Percentiles rank a stretch among this genome's conserved stretches.
These are phyloP conservation scores for Drosophila meridiana DNA, from an alignment of 2,888 invertebrate species.

Conservation along the genomic window DNA sequence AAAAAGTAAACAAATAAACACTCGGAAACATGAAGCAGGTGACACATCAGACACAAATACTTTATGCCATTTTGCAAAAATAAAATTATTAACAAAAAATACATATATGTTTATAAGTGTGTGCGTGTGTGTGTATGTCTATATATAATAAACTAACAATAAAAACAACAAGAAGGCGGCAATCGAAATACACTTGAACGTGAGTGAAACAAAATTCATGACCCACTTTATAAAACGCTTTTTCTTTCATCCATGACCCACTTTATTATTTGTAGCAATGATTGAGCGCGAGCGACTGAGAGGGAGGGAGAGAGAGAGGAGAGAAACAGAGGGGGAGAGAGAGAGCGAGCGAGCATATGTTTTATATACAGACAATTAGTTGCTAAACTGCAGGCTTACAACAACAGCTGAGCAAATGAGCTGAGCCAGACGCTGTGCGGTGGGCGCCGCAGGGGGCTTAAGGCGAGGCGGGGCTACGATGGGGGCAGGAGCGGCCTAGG, in stretches of 20 bases:
- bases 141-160: constrained; percentile 33
- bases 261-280: constrained; percentile 81
- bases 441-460: constrained; percentile 11
- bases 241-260: constrained; percentile 85
- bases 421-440: constrained; percentile 24
- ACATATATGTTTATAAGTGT: constrained; percentile 24
- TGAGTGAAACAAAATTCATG: constrained; percentile 85
- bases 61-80: constrained; percentile 53
- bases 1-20: constrained; percentile 17
- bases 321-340: constrained; percentile 6
- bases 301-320: constrained; percentile 17
- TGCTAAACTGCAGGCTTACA: constrained; percentile 74
- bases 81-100: constrained; percentile 23
- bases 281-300: constrained; percentile 42
- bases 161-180: constrained; percentile 52
- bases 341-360: constrained; percentile 64
- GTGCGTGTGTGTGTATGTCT: constrained; percentile 6
- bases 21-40: constrained; percentile 57
- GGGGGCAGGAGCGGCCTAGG: constrained; percentile 3
- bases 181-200: constrained; percentile 84
- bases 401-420: constrained; percentile 72
- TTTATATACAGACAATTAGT: constrained; percentile 76
- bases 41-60: constrained; percentile 47
- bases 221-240: constrained; percentile 84
- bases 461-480: neutral